Evolutionary conservation across 2,113 vertebrate genomes (phyloP).

Genomic region (Miniopterus natalensis): DNA sequence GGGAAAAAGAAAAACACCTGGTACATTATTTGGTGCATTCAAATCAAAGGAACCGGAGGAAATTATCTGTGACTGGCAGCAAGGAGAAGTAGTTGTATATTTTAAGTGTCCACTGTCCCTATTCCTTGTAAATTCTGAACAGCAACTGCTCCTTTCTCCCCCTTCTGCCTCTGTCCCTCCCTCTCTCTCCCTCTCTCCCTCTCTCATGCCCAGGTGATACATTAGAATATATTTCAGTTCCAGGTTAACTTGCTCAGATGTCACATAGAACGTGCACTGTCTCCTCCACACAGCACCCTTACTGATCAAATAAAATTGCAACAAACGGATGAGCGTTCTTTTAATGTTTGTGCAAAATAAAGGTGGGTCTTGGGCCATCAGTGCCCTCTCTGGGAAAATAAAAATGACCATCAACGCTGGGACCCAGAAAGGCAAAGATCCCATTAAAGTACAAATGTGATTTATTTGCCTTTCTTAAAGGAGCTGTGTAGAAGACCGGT

Average conservation of each 20-base stretch:
- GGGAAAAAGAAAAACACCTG: conserved; percentile 70
- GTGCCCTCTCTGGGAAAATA: neutral
- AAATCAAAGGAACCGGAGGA: conserved; percentile 38
- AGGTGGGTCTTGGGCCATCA: neutral
- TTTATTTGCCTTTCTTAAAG: neutral
- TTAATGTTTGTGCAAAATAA: neutral
- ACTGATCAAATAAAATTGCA: conserved; percentile 19
- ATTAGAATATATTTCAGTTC: neutral
- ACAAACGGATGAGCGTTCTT: neutral
- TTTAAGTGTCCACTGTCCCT: conserved; percentile 26
- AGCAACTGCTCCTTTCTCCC: neutral
- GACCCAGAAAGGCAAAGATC: neutral
- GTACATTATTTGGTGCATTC: conserved; percentile 9
- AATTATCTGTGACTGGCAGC: conserved; percentile 37
- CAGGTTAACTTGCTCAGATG: neutral
- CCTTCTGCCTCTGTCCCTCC: no score
- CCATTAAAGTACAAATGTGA: neutral
- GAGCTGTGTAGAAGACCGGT: neutral
- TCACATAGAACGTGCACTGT: neutral
- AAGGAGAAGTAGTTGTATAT: neutral
- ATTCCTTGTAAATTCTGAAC: conserved; percentile 1
- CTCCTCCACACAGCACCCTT: neutral
- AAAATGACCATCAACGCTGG: neutral
- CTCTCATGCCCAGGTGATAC: neutral
- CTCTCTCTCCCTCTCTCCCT: neutral